Evolutionary conservation across 2,797 vertebrate species (phyloP).

Genomic region (Odontamblyopus rebecca): DNA sequence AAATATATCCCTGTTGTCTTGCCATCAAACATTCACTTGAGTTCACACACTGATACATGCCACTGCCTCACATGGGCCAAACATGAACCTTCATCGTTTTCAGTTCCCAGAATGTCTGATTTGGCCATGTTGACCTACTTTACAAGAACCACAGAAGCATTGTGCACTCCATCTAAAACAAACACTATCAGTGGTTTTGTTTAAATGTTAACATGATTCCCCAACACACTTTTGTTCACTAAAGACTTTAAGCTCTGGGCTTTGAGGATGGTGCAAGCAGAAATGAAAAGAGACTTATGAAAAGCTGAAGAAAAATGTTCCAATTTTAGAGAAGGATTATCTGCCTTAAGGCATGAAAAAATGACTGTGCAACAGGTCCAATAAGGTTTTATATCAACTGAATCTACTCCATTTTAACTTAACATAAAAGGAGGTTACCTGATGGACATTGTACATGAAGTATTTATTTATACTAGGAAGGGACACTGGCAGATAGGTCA

Average conservation of each 20-base stretch:
- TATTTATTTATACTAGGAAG: neutral
- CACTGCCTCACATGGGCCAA: conserved; percentile 41
- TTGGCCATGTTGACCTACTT: conserved; percentile 56
- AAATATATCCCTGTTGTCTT: conserved; percentile 54
- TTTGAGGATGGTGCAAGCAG: neutral
- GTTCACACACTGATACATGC: conserved; percentile 56
- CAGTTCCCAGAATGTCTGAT: conserved; percentile 21
- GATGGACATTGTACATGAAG: too few species aligned
- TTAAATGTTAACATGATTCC: conserved; percentile 16
- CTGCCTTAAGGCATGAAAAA: neutral
- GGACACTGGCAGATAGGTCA: neutral
- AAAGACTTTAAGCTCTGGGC: conserved; percentile 13
- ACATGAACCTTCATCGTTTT: conserved; percentile 20
- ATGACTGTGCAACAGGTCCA: conserved; percentile 9
- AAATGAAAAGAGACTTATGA: conserved; percentile 6
- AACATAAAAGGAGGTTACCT: neutral
- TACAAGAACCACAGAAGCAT: conserved; percentile 21
- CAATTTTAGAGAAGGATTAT: conserved; percentile 8
- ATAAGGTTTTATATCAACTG: neutral
- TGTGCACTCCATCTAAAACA: conserved; percentile 22
- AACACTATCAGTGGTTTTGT: conserved; percentile 1
- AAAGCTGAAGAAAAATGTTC: conserved; percentile 9
- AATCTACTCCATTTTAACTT: neutral
- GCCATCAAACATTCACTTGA: conserved; percentile 60
- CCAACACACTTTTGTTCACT: conserved; percentile 7